Evolutionary conservation across 2,888 invertebrate species (phyloP).

Genomic region (Aporophyla lueneburgensis): DNA sequence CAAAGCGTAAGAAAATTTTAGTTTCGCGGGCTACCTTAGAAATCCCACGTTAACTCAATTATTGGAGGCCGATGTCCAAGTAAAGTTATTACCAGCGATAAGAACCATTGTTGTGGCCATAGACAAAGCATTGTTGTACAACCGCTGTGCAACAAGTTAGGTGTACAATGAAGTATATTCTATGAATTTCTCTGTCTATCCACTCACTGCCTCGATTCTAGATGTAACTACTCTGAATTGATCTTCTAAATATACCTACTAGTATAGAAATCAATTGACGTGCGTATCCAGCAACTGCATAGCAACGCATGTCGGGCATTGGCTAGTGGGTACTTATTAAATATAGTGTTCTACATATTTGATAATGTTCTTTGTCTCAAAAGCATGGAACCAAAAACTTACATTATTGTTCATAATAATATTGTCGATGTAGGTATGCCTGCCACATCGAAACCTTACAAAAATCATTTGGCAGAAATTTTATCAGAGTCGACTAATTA

Average conservation of each 20-base stretch:
- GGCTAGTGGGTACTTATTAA: not conserved
- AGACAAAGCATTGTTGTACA: too few species aligned
- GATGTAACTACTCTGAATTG: not conserved
- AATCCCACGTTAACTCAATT: not conserved
- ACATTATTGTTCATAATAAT: not conserved
- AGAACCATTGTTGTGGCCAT: too few species aligned
- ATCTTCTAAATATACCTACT: too few species aligned
- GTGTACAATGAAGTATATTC: not conserved
- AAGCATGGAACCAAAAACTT: not conserved
- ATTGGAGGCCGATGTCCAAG: not conserved
- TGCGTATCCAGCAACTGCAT: too few species aligned
- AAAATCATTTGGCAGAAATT: not conserved
- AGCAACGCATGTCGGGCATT: too few species aligned
- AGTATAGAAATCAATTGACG: too few species aligned
- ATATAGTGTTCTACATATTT: not conserved
- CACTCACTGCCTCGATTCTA: not conserved
- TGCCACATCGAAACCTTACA: not conserved
- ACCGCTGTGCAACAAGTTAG: not conserved
- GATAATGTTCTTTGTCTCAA: not conserved
- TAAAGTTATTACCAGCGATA: not conserved
- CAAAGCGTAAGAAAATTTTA: too few species aligned
- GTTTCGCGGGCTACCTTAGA: too few species aligned
- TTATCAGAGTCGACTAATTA: conserved; percentile 13
- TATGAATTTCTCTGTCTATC: not conserved
- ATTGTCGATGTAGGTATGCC: not conserved